A percentile compares a stretch with the other conserved stretches of the same genome.
Evolutionary conservation across 2,113 vertebrate genomes (phyloP).

Genomic region (Podilymbus podiceps): DNA sequence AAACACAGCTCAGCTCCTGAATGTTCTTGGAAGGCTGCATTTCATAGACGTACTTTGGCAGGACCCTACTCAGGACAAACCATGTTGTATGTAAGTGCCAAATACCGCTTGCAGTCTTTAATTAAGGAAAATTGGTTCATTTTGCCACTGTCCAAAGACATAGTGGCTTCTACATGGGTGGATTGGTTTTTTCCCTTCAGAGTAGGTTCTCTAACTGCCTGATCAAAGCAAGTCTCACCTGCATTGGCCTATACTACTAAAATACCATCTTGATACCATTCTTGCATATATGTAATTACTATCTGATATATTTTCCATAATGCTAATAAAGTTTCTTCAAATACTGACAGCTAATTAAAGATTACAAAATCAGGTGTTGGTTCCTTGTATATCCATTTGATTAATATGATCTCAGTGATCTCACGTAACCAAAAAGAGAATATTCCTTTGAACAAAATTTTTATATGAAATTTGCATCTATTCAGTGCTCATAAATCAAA

Average conservation of each 20-base stretch:
- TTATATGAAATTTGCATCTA: neutral
- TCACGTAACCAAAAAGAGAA: neutral
- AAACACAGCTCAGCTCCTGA: neutral
- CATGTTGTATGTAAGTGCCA: neutral
- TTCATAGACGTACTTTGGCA: neutral
- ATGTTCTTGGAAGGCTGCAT: neutral
- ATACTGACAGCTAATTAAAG: constrained; percentile 34
- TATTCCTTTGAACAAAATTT: neutral
- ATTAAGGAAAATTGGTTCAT: neutral
- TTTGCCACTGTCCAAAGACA: neutral
- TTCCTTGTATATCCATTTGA: neutral
- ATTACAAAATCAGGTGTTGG: neutral
- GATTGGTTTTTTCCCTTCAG: neutral
- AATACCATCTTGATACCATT: neutral
- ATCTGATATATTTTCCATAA: constrained; percentile 41
- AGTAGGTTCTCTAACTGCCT: neutral
- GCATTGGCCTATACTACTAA: neutral
- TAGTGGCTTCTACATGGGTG: neutral
- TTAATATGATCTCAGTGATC: constrained; percentile 34
- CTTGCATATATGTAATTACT: constrained; percentile 29
- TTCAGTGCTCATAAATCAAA: neutral
- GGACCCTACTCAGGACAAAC: neutral
- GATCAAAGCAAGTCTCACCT: neutral
- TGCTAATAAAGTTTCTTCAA: constrained; percentile 38
- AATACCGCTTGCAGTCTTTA: neutral